Evolutionary conservation across 2,888 invertebrate species (phyloP).

Genomic region (Torymus aiolomorphi): DNA sequence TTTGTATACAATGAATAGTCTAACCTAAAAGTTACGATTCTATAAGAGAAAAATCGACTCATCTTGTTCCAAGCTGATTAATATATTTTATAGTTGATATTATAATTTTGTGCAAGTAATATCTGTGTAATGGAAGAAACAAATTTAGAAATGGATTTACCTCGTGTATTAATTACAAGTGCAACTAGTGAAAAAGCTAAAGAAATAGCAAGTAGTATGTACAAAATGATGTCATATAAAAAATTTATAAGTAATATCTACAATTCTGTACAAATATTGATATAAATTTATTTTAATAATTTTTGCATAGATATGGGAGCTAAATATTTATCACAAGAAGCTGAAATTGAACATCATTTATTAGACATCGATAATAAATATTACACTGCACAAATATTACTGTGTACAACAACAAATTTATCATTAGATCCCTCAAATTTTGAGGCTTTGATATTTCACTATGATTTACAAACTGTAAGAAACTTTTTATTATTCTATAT

Average conservation of each 20-base stretch:
- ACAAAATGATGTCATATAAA: neutral
- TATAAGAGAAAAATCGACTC: neutral
- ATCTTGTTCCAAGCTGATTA: neutral
- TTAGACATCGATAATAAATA: conserved; percentile 85
- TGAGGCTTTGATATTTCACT: conserved; percentile 81
- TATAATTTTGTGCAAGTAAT: conserved; percentile 1
- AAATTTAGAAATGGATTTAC: conserved; percentile 65
- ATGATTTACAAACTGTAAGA: conserved; percentile 78
- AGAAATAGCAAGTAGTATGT: conserved; percentile 70
- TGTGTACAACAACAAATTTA: conserved; percentile 78
- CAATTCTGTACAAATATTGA: neutral
- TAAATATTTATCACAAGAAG: conserved; percentile 66
- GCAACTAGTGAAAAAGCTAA: conserved; percentile 65
- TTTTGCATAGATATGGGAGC: conserved; percentile 66
- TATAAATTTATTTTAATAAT: neutral
- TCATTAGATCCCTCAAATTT: conserved; percentile 77
- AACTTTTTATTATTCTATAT: neutral
- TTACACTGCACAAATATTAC: conserved; percentile 80
- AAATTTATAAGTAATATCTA: neutral
- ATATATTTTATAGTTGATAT: neutral
- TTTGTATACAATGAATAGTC: conserved; percentile 49
- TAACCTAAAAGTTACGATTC: conserved; percentile 45
- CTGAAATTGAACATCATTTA: conserved; percentile 72
- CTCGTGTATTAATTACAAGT: conserved; percentile 68
- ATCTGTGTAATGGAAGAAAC: conserved; percentile 33